Evolutionary conservation across 2,888 invertebrate species (phyloP).

Genomic region (Kryphioiulus occultus): DNA sequence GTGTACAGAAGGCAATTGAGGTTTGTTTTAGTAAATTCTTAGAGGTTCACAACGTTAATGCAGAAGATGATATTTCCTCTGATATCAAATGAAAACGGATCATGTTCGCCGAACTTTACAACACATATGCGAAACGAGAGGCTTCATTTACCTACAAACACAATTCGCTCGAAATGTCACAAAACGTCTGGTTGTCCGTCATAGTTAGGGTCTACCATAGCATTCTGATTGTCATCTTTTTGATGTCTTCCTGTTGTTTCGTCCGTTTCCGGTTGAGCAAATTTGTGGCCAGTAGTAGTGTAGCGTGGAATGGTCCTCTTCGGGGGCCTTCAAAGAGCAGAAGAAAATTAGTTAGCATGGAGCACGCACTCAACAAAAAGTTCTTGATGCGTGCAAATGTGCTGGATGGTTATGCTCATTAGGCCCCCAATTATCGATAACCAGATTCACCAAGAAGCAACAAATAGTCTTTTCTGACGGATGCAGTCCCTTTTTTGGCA

Average conservation of each 20-base stretch:
- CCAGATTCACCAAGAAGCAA: neutral
- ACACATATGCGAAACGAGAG: neutral
- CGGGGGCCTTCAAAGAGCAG: conserved; percentile 50
- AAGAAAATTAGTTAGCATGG: conserved; percentile 46
- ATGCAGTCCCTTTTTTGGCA: neutral
- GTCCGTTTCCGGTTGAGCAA: neutral
- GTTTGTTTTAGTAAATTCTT: no score
- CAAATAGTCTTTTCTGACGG: neutral
- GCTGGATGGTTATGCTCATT: conserved; percentile 1
- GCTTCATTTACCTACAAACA: neutral
- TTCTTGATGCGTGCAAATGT: neutral
- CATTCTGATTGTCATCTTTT: neutral
- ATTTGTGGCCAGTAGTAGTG: neutral
- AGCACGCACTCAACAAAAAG: conserved; percentile 24
- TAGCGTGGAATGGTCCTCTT: conserved; percentile 33
- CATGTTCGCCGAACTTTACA: neutral
- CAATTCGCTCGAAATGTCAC: neutral
- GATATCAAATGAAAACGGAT: neutral
- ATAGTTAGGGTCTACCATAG: neutral
- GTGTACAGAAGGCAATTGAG: no score
- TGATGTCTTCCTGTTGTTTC: neutral
- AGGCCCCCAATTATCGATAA: conserved; percentile 17
- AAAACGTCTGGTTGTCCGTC: neutral
- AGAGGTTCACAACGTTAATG: no score
- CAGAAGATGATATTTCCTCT: neutral